These are phyloP conservation scores for Amiota minor DNA, from an alignment of 2,888 invertebrate species.

Conservation along the genomic window DNA sequence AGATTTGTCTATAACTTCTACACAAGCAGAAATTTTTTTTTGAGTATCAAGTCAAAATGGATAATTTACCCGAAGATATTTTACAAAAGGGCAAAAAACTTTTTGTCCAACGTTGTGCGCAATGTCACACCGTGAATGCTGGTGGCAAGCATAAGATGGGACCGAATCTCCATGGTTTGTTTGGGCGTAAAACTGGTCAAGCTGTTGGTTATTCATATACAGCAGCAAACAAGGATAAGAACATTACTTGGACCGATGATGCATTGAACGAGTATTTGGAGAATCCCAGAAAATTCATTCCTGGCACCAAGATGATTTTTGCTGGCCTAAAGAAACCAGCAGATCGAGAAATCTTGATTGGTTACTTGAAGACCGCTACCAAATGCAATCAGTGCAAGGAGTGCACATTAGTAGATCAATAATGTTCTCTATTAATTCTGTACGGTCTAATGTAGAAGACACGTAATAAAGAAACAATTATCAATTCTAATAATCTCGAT, in stretches of 20 bases:
- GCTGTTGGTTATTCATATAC: conserved; percentile 93
- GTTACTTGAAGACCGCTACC: conserved; percentile 87
- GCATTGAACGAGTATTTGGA: conserved; percentile 95
- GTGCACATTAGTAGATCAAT: background rate
- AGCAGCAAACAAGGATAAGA: conserved; percentile 95
- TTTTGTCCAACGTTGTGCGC: conserved; percentile 95
- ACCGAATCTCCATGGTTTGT: conserved; percentile 91
- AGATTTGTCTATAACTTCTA: no score
- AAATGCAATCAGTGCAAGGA: conserved; percentile 75
- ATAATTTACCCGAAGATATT: conserved; percentile 84
- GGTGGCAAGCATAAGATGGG: conserved; percentile 98
- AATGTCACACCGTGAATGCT: conserved; percentile 95
- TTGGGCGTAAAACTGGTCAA: conserved; percentile 95
- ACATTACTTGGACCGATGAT: conserved; percentile 94
- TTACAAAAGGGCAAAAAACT: conserved; percentile 96
- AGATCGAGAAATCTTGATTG: conserved; percentile 93
- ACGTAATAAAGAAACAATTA: no score
- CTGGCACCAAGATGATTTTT: conserved; percentile 99
- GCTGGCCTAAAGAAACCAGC: conserved; percentile 95
- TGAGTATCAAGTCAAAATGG: background rate
- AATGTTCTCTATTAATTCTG: no score
- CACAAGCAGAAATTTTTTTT: no score
- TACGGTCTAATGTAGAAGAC: no score
- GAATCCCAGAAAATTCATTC: conserved; percentile 99
- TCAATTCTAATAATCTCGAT: no score